Evolutionary conservation across 1,140 invertebrate species (phyloP).

Genomic region (Reticulitermes speratus): DNA sequence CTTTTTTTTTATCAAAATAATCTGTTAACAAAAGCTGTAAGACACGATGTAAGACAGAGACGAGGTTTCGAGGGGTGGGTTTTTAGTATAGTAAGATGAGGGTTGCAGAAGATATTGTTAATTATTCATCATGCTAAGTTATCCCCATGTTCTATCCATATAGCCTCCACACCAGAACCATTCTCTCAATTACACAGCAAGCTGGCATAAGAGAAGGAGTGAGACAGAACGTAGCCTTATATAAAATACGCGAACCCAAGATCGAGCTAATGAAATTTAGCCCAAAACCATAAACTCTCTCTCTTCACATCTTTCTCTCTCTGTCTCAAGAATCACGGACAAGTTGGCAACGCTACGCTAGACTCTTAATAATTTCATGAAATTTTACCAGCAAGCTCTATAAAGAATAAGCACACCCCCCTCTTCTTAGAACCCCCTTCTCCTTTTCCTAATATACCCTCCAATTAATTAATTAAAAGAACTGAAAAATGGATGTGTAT

Average conservation of each 20-base stretch:
- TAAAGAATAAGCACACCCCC: slow-evolving; percentile 31
- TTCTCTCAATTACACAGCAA: slow-evolving; percentile 29
- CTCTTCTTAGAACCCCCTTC: not conserved
- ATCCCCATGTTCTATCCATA: slow-evolving; percentile 22
- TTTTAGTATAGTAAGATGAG: not conserved
- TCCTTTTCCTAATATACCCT: slow-evolving; percentile 31
- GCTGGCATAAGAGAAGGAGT: not conserved
- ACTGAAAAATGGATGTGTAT: slow-evolving; percentile 33
- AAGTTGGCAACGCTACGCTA: slow-evolving; percentile 21
- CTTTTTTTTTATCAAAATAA: not conserved
- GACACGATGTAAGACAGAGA: not conserved
- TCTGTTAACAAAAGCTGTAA: not conserved
- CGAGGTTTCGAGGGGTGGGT: not conserved
- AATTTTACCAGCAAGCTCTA: slow-evolving; percentile 30
- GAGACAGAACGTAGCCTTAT: slow-evolving; percentile 4
- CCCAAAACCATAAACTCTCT: slow-evolving; percentile 33
- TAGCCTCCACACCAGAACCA: slow-evolving; percentile 23
- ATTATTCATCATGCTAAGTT: slow-evolving; percentile 31
- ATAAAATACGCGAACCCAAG: slow-evolving; percentile 29
- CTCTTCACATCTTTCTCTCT: slow-evolving; percentile 12
- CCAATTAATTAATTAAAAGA: slow-evolving; percentile 33
- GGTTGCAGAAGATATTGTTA: slow-evolving; percentile 21
- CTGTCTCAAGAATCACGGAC: slow-evolving; percentile 27
- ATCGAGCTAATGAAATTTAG: slow-evolving; percentile 32
- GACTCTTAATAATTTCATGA: slow-evolving; percentile 32